Evolutionary conservation across 2,797 vertebrate species (phyloP).

Genomic region (Strix occidentalis): DNA sequence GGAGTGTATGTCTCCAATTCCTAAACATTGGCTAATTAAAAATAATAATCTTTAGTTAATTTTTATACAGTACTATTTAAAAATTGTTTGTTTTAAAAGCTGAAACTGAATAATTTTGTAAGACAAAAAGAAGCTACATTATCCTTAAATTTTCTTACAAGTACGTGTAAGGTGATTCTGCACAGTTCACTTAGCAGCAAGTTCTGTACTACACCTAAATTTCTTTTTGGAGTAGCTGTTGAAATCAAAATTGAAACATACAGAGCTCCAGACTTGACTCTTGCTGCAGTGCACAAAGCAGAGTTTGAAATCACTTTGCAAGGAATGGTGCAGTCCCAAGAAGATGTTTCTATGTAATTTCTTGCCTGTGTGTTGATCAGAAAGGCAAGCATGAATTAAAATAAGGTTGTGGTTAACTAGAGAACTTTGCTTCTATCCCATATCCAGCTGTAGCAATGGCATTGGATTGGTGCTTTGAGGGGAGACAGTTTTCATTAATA

Average conservation of each 20-base stretch:
- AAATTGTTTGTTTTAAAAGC: background rate
- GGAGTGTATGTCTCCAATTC: background rate
- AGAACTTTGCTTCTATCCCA: background rate
- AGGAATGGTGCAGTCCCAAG: background rate
- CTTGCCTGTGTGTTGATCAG: background rate
- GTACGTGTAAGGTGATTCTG: background rate
- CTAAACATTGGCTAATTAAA: background rate
- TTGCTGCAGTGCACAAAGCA: background rate
- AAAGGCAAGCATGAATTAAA: background rate
- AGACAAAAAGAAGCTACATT: background rate
- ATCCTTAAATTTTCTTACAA: background rate
- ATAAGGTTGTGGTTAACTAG: background rate
- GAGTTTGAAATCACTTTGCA: background rate
- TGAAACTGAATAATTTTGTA: background rate
- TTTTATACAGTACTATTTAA: background rate
- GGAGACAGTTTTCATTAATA: background rate
- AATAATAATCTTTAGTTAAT: background rate
- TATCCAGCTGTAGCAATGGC: background rate
- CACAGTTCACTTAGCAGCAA: background rate
- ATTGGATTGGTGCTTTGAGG: background rate
- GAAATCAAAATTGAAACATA: background rate
- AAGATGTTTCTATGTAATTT: background rate
- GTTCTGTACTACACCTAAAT: background rate
- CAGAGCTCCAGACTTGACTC: background rate
- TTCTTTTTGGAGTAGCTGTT: background rate